Percentiles rank a stretch among this genome's conserved stretches.
Conservation (phyloP, 2,797 vertebrate species). For the Adelosebastes latens region DNA sequence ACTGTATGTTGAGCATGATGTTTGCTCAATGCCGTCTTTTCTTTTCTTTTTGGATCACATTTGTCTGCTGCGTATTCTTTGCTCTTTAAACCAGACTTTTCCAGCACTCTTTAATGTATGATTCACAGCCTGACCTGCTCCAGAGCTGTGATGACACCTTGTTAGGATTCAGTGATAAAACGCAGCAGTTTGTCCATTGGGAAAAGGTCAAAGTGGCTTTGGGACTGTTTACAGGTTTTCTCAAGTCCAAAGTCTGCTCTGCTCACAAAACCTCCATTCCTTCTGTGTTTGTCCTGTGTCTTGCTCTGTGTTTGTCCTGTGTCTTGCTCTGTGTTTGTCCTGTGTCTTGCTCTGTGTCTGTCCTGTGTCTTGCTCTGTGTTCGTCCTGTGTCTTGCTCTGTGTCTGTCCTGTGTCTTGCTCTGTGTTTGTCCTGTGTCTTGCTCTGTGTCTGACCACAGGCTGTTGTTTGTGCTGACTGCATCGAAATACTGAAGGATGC, state of each 20-base stretch:
- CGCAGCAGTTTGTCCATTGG: not conserved
- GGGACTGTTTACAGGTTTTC: conserved; percentile 21
- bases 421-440: conserved; percentile 16
- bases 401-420: conserved; percentile 18
- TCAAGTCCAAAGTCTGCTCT: conserved; percentile 50
- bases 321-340: no score
- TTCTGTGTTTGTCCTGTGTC: conserved; percentile 12
- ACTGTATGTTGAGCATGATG: not conserved
- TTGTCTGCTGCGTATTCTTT: not conserved
- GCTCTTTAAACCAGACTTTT: not conserved
- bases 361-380: not conserved
- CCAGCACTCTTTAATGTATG: not conserved
- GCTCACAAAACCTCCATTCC: conserved; percentile 8
- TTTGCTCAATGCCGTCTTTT: not conserved
- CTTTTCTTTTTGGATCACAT: not conserved
- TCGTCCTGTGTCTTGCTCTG: conserved; percentile 3
- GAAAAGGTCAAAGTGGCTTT: conserved; percentile 8
- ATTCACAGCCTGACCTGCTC: not conserved
- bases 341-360: not conserved
- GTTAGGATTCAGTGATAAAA: conserved; percentile 14
- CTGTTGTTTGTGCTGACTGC: not conserved
- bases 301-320: not conserved
- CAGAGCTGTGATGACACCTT: not conserved
- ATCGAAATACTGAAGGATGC: not conserved
- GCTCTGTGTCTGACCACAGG: conserved; percentile 9